Base-by-base conservation (phyloP, 2,797 vertebrate species). In the Lerista edwardsae region DNA sequence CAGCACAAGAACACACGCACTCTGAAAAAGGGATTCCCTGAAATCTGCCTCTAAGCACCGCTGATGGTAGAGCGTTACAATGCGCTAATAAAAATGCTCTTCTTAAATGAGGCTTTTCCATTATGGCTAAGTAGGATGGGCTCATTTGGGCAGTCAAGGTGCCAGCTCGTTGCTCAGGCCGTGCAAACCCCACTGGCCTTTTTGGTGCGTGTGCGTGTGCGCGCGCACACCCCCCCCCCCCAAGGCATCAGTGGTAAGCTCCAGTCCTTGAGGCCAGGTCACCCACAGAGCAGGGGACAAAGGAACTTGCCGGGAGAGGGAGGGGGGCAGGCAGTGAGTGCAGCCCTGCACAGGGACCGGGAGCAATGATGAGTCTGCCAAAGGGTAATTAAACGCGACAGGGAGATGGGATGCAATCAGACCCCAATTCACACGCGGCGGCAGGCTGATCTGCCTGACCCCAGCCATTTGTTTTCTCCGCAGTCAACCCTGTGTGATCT, bases 201-300 rank as follows among this genome's bases (percentile, higher is more conserved):
- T 25, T n/a, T n/a, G n/a, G n/a, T n/a, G n/a, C n/a, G n/a, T n/a
- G n/a, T n/a, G n/a, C n/a, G n/a, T n/a, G n/a, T n/a, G n/a, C n/a
- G n/a, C n/a, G n/a, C n/a, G n/a, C n/a, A n/a, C n/a, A n/a, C n/a
- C n/a, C n/a, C n/a, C n/a, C n/a, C n/a, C n/a, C n/a, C 34, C 51
- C 19, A 2, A 23, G 51, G 84, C n/a, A n/a, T n/a, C n/a, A n/a
- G 19, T 84, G 55, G 84, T 75, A 82, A 87, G 80, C 75, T 55
- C 71, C 1, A 0, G 47, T 2, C 1, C 77, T 71, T 8, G 23
- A 83, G 84, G 80, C 90, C 91, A 93, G 91, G 93, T 92, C 90
- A 93, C 90, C 87, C 0, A 4, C 17, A 0, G n/a, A 86, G 31
- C 34, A 27, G 73, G 0, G 8, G 83, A 80, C 67, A 79, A 81